Percentiles rank a stretch among this genome's conserved stretches.
Evolutionary conservation across 2,888 invertebrate genomes (phyloP).

Genomic region (Belgica antarctica): DNA sequence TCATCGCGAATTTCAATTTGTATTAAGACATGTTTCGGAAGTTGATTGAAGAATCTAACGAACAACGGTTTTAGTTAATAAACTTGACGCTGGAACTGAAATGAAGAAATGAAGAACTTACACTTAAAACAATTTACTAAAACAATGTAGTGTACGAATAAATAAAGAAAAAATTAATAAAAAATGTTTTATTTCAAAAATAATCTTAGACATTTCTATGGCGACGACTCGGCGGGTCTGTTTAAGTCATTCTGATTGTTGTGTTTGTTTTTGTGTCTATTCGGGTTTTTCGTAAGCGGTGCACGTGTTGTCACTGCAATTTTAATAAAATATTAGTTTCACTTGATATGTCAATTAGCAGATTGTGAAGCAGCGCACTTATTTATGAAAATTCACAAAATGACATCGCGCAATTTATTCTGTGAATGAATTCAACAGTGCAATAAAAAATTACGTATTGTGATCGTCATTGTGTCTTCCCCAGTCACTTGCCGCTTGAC

Average conservation of each 20-base stretch:
- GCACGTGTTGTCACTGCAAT: neutral
- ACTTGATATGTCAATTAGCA: no score
- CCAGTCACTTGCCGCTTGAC: no score
- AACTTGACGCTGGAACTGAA: constrained; percentile 38
- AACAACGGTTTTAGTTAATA: constrained; percentile 37
- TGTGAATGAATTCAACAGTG: no score
- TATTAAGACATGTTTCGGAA: neutral
- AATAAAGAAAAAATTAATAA: constrained; percentile 20
- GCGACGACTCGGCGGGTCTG: neutral
- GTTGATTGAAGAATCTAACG: neutral
- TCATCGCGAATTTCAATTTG: neutral
- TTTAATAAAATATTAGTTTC: no score
- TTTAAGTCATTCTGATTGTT: neutral
- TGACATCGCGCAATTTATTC: no score
- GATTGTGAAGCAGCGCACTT: no score
- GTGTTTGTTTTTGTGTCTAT: neutral
- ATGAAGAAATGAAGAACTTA: constrained; percentile 32
- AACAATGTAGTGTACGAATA: constrained; percentile 42
- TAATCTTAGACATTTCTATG: neutral
- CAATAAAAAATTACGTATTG: no score
- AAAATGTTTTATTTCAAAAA: neutral
- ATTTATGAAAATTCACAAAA: no score
- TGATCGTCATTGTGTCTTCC: no score
- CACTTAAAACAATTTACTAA: constrained; percentile 38
- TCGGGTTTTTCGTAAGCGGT: neutral